Evolutionary conservation across 2,797 vertebrate species (phyloP), one percentile per base, ranked within the genome.

Genomic region (Lagorchestes hirsutus): DNA sequence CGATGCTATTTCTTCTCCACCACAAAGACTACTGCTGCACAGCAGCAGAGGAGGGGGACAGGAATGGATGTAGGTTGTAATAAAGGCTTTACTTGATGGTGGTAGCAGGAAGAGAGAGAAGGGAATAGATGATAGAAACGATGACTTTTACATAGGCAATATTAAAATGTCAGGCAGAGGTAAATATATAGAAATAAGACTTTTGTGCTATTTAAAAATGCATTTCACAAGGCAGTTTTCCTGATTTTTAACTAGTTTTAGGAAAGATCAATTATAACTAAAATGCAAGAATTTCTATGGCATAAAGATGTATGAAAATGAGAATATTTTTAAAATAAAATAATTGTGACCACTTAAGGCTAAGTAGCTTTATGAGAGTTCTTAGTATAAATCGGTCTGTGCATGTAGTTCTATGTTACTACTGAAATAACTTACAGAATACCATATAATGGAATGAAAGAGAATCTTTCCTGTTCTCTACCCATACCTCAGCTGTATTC

Each of bases 401-500:
- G 74, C 93, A 87, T 92, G 92, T 0, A 95, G n/a, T 18, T 82
- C n/a, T 54, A 52, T 67, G 96, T 62, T 92, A 97, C 91, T 50
- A 95, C 62, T 95, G 40, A 52, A 3, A 93, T 13, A 58, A 94
- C 95, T 92, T 94, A 54, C 1, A 90, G 67, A 94, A 98, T 97
- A 97, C 46, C 18, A 87, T 0, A 0, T 90, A 92, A 97, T 55
- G 0, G 1, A 55, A 96, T 92, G 90, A 93, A 96, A 67, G 90
- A 96, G 93, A 24, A 27, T 96, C 94, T 91, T 93, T 50, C 62
- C 55, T 96, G 50, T 57, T 11, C 14, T 96, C 94, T 0, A 56
- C 91, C 97, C 95, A 96, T 0, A 92, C 11, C 14, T 97, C 94
- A 97, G 94, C 96, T 91, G 96, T 91, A 93, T 90, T 92, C 57